Evolutionary conservation across 2,113 vertebrate genomes (phyloP).

Genomic region (Pterophyllum scalare): DNA sequence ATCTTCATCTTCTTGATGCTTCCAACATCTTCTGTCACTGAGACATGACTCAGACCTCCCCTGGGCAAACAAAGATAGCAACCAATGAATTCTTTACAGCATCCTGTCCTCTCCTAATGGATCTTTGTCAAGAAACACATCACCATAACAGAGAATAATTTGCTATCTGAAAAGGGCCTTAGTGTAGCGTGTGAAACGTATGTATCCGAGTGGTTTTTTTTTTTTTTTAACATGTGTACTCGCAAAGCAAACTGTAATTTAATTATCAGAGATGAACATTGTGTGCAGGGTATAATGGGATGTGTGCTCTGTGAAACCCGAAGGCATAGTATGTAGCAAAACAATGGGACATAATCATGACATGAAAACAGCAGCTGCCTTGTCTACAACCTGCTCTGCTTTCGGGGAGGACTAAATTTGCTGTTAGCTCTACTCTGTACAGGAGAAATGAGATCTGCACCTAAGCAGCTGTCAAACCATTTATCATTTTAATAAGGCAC

Average conservation of each 20-base stretch:
- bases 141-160: constrained; percentile 60
- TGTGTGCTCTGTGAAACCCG: neutral
- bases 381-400: constrained; percentile 17
- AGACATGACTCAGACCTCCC: constrained; percentile 43
- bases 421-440: neutral
- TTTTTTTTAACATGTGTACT: neutral
- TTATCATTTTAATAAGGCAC: constrained; percentile 62
- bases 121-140: constrained; percentile 49
- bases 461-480: constrained; percentile 41
- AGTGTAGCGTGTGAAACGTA: neutral
- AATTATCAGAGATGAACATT: constrained; percentile 3
- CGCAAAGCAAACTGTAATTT: neutral
- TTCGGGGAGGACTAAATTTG: constrained; percentile 8
- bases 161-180: constrained; percentile 20
- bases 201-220: neutral
- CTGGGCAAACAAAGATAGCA: constrained; percentile 37
- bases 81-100: constrained; percentile 56
- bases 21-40: constrained; percentile 26
- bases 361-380: constrained; percentile 11
- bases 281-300: neutral
- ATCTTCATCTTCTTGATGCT: neutral
- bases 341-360: neutral
- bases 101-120: constrained; percentile 50
- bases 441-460: constrained; percentile 30
- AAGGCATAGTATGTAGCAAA: constrained; percentile 9